Evolutionary conservation across 1,140 invertebrate species (phyloP), one percentile per base, ranked within the genome.

Genomic region (Hyles vespertilio): DNA sequence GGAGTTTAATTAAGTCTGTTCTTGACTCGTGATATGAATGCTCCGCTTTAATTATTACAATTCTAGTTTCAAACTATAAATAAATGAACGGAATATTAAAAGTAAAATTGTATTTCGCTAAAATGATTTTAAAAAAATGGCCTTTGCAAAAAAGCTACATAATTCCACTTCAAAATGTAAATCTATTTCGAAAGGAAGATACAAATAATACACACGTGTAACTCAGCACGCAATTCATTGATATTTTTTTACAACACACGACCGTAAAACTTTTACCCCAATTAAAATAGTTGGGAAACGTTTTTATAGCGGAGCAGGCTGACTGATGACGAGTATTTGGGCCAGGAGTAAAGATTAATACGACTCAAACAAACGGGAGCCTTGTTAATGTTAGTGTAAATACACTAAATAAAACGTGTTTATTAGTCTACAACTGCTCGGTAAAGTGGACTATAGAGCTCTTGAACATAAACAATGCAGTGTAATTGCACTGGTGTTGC

Each of bases 251-350:
- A 65, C 75, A 44, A 55, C 50, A 55, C 58, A 71, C 69, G 67
- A 73, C 74, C 74, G 77, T 63, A 65, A 77, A 81, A 83, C 73
- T 74, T 81, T 79, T 76, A 82, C 79, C 80, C 79, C 78, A 88
- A 88, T 88, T 88, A 88, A 86, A 85, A 86, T 88, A 83, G 83
- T 67, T 86, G 64, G 71, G 77, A 71, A 67, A 67, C 74, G 83
- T 56, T 84, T 85, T 85, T 86, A 70, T 85, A 60, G 58, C 62
- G 52, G 57, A 63, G 66, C 59, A 64, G 66, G 59, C 57, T 67
- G 72, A 81, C 78, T 77, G 74, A 77, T 81, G 73, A 63, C 70
- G 74, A 72, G 72, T 79, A 84, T 83, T 80, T 84, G 61, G 77
- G 77, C 69, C 74, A 79, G 65, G 61, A 73, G 68, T 61, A 72